Base-by-base conservation (phyloP, 2,888 invertebrate genomes). In the Paralinhomoeus sp. region DNA sequence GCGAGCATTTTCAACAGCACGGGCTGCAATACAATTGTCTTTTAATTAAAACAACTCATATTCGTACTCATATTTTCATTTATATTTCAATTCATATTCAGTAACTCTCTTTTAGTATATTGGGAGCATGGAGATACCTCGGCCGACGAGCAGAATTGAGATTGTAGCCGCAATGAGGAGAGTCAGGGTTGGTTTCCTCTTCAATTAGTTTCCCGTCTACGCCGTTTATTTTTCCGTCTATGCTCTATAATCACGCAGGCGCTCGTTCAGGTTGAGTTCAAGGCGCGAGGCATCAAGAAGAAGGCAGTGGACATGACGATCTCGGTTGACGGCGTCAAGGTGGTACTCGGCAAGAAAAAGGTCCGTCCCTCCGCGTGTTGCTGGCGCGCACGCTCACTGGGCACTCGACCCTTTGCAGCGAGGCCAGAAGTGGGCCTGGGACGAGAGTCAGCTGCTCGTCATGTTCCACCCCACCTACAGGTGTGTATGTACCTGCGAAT, bases 141-240 rank as follows among this genome's bases (percentile, higher is more conserved):
- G 91, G 54, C 93, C 93, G 27, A 81, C 82, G 53, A 91, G 83
- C 64, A 74, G 91, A 56, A 81, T 91, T 53, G 93, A 97, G 71
- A 97, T 97, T 64, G 93, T 97, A 47, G 87, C 91, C 50, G 91
- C 93, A 50, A 97, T 97, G 93, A 77, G 93, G 49, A 74, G 87
- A 61, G 91, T 93, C 64, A 75, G 93, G 65, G 91, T 91, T 69
- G 12, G 39, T 39, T 3, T 5, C 13, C 36, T 13, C 7, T n/a
- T 7, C 36, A 7, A 7, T 36, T 36, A 13, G 12, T 9, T 31
- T 9, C 9, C 15, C 9, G 31, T 15, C 15, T 12, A 31, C 31
- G 31, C 12, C 15, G 9, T 15, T 31, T 31, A 15, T 31, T 15
- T 9, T 31, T 31, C 15, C 31, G 15, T 15, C 15, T 31, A 13